Evolutionary conservation across 2,113 vertebrate species (phyloP).

Genomic region (Dendrocopos noguchii): DNA sequence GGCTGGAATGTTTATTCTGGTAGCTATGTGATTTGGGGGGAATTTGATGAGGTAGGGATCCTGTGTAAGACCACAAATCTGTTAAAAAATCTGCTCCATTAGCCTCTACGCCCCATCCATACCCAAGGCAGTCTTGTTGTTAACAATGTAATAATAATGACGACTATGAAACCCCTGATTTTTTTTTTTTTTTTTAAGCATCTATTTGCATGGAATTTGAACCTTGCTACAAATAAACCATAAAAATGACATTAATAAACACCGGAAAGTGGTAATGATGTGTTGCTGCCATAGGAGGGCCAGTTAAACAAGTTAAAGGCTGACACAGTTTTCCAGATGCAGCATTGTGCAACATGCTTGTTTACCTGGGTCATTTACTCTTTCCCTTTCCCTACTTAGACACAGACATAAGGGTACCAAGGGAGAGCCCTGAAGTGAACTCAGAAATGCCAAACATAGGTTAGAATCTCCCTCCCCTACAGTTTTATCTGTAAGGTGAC

Average conservation of each 20-base stretch:
- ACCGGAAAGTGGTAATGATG: conserved; percentile 67
- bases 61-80: neutral
- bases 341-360: conserved; percentile 51
- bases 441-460: neutral
- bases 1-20: neutral
- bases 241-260: conserved; percentile 70
- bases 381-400: conserved; percentile 32
- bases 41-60: neutral
- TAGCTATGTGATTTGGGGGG: neutral
- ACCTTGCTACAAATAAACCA: conserved; percentile 55
- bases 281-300: conserved; percentile 61
- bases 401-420: neutral
- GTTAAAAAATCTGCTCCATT: neutral
- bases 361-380: conserved; percentile 48
- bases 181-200: neutral
- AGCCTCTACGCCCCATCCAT: neutral
- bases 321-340: conserved; percentile 68
- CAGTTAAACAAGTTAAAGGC: conserved; percentile 58
- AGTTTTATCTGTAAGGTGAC: neutral
- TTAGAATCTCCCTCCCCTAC: neutral
- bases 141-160: neutral
- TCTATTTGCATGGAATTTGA: conserved; percentile 46
- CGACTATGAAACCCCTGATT: neutral
- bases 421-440: neutral
- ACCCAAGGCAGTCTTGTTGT: neutral